A percentile compares a stretch with the other conserved stretches of the same genome.
Conservation (phyloP, 2,888 invertebrate species). For the Vanessa cardui region DNA sequence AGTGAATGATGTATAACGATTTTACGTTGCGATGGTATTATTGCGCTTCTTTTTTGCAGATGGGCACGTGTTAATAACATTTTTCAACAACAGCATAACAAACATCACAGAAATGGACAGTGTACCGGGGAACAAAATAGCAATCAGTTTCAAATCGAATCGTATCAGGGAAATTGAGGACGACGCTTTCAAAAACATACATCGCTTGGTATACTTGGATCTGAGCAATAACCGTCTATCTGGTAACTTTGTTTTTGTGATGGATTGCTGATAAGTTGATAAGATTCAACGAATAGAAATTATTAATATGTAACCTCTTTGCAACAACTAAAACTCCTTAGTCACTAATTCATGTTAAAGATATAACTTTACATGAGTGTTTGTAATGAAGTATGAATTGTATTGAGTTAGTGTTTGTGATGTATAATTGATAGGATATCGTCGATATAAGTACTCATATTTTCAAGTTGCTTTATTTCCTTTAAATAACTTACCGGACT, state of each 20-base stretch:
- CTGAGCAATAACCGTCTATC: slow-evolving; percentile 82
- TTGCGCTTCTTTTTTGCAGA: slow-evolving; percentile 55
- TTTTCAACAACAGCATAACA: slow-evolving; percentile 81
- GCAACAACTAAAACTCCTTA: neutral
- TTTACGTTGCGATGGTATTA: neutral
- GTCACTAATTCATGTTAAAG: neutral
- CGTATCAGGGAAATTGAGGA: slow-evolving; percentile 75
- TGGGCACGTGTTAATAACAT: slow-evolving; percentile 76
- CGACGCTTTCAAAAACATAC: slow-evolving; percentile 77
- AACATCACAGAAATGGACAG: slow-evolving; percentile 71
- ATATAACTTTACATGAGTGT: neutral
- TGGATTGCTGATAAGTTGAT: slow-evolving; percentile 22
- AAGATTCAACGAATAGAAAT: slow-evolving; percentile 1
- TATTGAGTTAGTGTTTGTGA: neutral
- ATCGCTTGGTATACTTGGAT: slow-evolving; percentile 79
- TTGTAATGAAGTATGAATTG: neutral
- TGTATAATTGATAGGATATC: too few relatives aligned
- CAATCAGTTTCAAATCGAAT: slow-evolving; percentile 81
- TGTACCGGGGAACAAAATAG: slow-evolving; percentile 69
- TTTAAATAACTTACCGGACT: too few relatives aligned
- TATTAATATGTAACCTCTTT: neutral
- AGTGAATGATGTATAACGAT: neutral
- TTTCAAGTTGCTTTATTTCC: too few relatives aligned
- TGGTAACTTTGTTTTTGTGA: slow-evolving; percentile 59
- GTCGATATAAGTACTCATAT: too few relatives aligned